Conservation (phyloP, 2,113 vertebrate genomes). For the Brachirus orientalis region DNA sequence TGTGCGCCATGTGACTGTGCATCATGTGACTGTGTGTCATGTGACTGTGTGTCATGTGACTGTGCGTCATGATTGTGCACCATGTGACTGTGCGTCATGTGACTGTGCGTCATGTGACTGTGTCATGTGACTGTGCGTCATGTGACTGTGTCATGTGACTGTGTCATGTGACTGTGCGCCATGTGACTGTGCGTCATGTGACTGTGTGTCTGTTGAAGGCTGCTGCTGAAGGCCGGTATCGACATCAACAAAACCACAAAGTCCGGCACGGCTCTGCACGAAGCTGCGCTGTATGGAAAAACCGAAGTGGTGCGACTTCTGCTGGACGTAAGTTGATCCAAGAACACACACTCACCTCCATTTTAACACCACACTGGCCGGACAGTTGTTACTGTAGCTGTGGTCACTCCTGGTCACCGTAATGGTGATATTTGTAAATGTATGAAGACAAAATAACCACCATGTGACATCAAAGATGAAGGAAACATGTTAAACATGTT, state of each 20-base stretch:
- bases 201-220: constrained; percentile 73
- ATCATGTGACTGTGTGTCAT: not conserved
- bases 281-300: constrained; percentile 93
- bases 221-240: constrained; percentile 92
- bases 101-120: not conserved
- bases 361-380: too few species aligned
- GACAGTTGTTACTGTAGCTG: too few species aligned
- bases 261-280: constrained; percentile 91
- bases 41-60: too few species aligned
- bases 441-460: too few species aligned
- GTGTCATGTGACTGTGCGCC: not conserved
- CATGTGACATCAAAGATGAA: too few species aligned
- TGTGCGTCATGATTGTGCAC: too few species aligned
- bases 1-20: not conserved
- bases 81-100: too few species aligned
- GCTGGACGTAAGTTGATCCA: constrained; percentile 85
- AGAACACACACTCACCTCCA: too few species aligned
- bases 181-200: not conserved
- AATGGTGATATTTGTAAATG: too few species aligned
- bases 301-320: constrained; percentile 93
- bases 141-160: not conserved
- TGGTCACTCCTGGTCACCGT: too few species aligned
- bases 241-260: constrained; percentile 96
- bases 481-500: too few species aligned
- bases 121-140: not conserved